Base-by-base conservation (phyloP, 2,797 vertebrate genomes). In the Squalus acanthias region DNA sequence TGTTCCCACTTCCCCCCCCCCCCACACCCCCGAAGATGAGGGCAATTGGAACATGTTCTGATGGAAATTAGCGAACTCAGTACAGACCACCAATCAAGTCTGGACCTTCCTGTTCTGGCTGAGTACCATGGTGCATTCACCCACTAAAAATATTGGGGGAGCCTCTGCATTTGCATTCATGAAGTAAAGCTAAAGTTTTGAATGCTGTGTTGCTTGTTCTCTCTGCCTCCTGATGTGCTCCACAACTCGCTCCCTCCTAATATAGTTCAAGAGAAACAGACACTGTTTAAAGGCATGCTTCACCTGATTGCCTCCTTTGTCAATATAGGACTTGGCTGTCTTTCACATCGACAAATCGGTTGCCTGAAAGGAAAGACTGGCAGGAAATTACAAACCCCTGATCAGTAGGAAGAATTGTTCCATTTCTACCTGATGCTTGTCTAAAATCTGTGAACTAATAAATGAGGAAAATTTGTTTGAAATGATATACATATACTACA, bases 371-470 rank as follows among this genome's bases (percentile, higher is more conserved):
- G 15, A 91, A 91, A 92, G 65, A 93, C n/a, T n/a, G 88, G 57
- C 88, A 91, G 88, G 57, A 91, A 91, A 91, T 91, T 63, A 91
- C 60, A 63, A 93, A 85, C 20, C 7, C 46, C 46, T 69, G n/a
- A 46, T 53, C 65, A 93, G 26, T 89, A 3, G 63, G 82, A 93
- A 93, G 20, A 93, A 67, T 46, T 93, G 22, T 93, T n/a, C 17
- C 17, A 67, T 46, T 46, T 93, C 91, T 20, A 2, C 22, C n/a
- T 24, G 91, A 69, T 67, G 63, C 91, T 85, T 85, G 22, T 85
- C 82, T 85, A 50, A 85, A 85, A 85, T 24, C 39, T n/a, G n/a
- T 39, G n/a, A n/a, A 93, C 33, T 67, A 26, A 69, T 69, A 67
- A 93, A 69, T 46, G 63, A 46, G n/a, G 39, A 69, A 93, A 24